Conservation (phyloP, 2,797 vertebrate genomes). For the Rhodeus uyekii region DNA sequence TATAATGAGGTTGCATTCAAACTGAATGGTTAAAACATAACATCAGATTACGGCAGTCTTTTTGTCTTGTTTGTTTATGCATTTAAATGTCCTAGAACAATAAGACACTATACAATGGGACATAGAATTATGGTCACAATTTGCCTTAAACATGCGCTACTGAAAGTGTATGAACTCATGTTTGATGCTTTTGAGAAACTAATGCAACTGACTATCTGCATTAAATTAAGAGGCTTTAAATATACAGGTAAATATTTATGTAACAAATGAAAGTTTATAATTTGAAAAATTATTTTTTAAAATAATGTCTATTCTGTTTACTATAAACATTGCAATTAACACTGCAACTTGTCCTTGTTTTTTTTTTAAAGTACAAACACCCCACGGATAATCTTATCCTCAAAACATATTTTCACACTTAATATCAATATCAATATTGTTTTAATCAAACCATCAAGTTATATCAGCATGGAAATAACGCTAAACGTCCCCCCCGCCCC, state of each 20-base stretch:
- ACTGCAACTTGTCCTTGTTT: background rate
- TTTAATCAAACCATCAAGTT: background rate
- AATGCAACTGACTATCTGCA: background rate
- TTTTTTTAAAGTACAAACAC: constrained; percentile 6
- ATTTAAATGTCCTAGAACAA: background rate
- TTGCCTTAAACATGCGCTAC: constrained; percentile 25
- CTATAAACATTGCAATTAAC: background rate
- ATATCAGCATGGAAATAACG: background rate
- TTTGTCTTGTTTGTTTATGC: background rate
- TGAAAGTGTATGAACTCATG: background rate
- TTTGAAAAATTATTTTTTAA: constrained; percentile 3
- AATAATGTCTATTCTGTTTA: background rate
- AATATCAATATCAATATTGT: background rate
- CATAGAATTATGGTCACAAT: background rate
- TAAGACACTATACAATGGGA: background rate
- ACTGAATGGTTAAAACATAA: background rate
- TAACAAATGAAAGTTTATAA: background rate
- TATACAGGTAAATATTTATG: background rate
- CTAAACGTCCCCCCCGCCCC: background rate
- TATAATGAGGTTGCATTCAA: background rate
- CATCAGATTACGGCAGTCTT: background rate
- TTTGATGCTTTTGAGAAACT: background rate
- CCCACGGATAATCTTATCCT: background rate
- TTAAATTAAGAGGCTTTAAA: background rate
- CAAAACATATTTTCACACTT: background rate